Percentiles rank a stretch among this genome's conserved stretches.
These are phyloP conservation scores for Leucophenga varia DNA, from an alignment of 1,140 invertebrate species.

Conservation along the genomic window DNA sequence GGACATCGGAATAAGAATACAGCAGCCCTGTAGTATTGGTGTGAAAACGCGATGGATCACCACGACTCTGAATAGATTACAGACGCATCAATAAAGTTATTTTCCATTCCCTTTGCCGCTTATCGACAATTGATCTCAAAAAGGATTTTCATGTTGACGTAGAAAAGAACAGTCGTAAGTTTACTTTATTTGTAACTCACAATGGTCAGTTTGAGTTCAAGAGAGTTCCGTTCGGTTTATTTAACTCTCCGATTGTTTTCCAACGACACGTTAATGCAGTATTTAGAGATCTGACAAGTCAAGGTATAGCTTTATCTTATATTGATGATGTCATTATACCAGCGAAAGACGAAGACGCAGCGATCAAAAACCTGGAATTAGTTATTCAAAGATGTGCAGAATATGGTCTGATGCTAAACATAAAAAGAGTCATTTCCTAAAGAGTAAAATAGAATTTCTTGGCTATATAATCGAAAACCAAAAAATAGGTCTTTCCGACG, in stretches of 20 bases:
- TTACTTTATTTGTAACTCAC: too few relatives aligned
- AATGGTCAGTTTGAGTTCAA: too few relatives aligned
- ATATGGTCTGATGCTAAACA: not conserved
- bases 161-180: conserved; percentile 1
- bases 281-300: conserved; percentile 5
- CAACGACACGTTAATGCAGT: conserved; percentile 7
- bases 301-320: conserved; percentile 4
- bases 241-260: conserved; percentile 11
- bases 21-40: conserved; percentile 42
- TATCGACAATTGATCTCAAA: conserved; percentile 9
- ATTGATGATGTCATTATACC: conserved; percentile 14
- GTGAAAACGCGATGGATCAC: conserved; percentile 38
- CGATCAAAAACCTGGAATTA: not conserved
- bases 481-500: too few relatives aligned
- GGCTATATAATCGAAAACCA: too few relatives aligned
- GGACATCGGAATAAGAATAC: conserved; percentile 26
- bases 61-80: not conserved
- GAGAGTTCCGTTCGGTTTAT: conserved; percentile 12
- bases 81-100: not conserved
- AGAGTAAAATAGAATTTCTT: too few relatives aligned
- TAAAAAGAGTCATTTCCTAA: conserved; percentile 8
- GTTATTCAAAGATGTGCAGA: not conserved
- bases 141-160: conserved; percentile 12
- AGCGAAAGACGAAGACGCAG: conserved; percentile 5
- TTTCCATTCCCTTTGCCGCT: conserved; percentile 1